phyloP scores from a whole-genome alignment of 1,140 invertebrate species.

The Mylabris phalerata region DNA sequence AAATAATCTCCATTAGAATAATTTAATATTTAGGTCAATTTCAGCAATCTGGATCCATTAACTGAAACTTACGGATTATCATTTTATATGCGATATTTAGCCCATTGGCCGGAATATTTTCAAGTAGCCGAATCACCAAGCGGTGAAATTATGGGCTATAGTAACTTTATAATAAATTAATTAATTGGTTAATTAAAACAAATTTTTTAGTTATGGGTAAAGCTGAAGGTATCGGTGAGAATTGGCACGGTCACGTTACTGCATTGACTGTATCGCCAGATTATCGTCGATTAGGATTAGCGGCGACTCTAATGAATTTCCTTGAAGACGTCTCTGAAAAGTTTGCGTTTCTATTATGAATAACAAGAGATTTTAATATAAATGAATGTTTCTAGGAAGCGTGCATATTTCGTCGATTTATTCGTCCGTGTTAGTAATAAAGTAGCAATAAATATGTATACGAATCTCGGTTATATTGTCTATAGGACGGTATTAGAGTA shows the following conservation, averaged over 20 bases:
- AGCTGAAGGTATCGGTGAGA: constrained; percentile 88
- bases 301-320: constrained; percentile 89
- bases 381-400: constrained; percentile 64
- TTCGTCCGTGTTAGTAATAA: constrained; percentile 97
- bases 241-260: constrained; percentile 99
- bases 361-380: not conserved
- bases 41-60: constrained; percentile 89
- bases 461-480: constrained; percentile 92
- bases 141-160: constrained; percentile 97
- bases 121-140: constrained; percentile 91
- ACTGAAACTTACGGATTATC: constrained; percentile 97
- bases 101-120: constrained; percentile 99
- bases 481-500: constrained; percentile 95
- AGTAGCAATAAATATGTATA: constrained; percentile 97
- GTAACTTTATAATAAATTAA: constrained; percentile 55
- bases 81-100: constrained; percentile 97
- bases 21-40: constrained; percentile 26
- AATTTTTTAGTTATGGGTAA: constrained; percentile 89
- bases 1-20: not conserved
- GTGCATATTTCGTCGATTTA: constrained; percentile 96
- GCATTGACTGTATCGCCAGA: constrained; percentile 94
- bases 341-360: constrained; percentile 45
- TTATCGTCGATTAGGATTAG: constrained; percentile 84
- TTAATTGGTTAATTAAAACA: not conserved
- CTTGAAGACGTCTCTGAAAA: constrained; percentile 95